Evolutionary conservation across 2,113 vertebrate genomes (phyloP).

Genomic region (Terrapene triunguis): DNA sequence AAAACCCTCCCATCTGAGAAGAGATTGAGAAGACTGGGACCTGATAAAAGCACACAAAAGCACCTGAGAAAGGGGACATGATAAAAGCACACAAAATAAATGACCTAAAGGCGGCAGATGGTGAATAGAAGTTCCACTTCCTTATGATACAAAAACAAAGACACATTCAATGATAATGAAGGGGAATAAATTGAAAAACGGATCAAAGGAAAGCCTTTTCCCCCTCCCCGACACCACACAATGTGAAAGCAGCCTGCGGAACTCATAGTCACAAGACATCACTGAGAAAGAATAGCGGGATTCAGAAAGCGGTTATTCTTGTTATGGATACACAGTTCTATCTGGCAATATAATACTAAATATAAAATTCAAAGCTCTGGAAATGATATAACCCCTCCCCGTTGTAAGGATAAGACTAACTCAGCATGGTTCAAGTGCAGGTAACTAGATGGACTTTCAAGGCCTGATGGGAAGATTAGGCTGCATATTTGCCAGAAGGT

Average conservation of each 20-base stretch:
- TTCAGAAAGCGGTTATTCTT: background rate
- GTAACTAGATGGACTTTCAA: slow-evolving; percentile 37
- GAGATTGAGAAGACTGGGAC: background rate
- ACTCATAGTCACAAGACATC: background rate
- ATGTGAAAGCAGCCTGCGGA: background rate
- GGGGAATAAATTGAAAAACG: background rate
- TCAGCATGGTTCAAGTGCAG: slow-evolving; percentile 8
- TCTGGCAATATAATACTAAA: background rate
- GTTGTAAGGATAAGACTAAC: background rate
- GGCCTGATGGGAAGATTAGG: slow-evolving; percentile 28
- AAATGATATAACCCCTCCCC: background rate
- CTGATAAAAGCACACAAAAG: background rate
- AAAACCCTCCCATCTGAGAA: slow-evolving; percentile 41
- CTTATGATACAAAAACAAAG: background rate
- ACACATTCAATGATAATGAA: background rate
- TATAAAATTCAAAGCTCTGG: background rate
- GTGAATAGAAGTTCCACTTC: background rate
- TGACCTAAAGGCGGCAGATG: background rate
- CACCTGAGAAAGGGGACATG: slow-evolving; percentile 1
- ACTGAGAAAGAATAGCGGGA: background rate
- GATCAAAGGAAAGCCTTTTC: background rate
- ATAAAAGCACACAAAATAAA: background rate
- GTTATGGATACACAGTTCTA: too few relatives aligned
- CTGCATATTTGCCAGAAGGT: slow-evolving; percentile 40
- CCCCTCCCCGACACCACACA: background rate